These are phyloP conservation scores for Eupsilia transversa DNA, from an alignment of 2,888 invertebrate genomes.

Conservation along the genomic window DNA sequence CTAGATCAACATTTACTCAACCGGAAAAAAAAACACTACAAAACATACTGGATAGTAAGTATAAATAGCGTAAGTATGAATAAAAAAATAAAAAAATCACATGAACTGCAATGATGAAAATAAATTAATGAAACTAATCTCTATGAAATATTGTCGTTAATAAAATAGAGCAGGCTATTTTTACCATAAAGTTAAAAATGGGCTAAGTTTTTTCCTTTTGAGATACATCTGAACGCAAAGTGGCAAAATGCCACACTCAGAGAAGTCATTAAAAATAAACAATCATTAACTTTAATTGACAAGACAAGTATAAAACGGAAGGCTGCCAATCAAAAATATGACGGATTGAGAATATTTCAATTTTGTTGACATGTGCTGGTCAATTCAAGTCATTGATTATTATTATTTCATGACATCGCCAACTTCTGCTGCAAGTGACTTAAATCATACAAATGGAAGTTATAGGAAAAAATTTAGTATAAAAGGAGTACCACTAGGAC, in stretches of 20 bases:
- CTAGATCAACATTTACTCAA: neutral
- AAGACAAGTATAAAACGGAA: neutral
- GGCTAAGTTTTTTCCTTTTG: neutral
- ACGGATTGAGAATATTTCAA: conserved; percentile 15
- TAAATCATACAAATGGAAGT: neutral
- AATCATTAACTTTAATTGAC: no score
- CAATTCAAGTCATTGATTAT: conserved; percentile 22
- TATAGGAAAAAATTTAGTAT: no score
- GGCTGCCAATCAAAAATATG: neutral
- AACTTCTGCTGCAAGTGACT: neutral
- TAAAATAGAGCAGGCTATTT: neutral
- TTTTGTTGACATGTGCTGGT: neutral
- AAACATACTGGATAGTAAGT: conserved; percentile 1
- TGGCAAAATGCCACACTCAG: no score
- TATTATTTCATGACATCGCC: neutral
- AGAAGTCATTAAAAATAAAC: neutral
- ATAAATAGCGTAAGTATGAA: conserved; percentile 17
- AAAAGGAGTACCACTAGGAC: neutral
- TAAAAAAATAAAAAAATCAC: neutral
- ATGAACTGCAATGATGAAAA: no score
- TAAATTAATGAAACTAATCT: neutral
- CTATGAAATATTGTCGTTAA: neutral
- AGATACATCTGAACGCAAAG: neutral
- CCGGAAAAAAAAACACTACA: neutral
- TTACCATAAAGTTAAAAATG: neutral